Conservation (phyloP, 2,113 vertebrate genomes). For the Serinus canaria region DNA sequence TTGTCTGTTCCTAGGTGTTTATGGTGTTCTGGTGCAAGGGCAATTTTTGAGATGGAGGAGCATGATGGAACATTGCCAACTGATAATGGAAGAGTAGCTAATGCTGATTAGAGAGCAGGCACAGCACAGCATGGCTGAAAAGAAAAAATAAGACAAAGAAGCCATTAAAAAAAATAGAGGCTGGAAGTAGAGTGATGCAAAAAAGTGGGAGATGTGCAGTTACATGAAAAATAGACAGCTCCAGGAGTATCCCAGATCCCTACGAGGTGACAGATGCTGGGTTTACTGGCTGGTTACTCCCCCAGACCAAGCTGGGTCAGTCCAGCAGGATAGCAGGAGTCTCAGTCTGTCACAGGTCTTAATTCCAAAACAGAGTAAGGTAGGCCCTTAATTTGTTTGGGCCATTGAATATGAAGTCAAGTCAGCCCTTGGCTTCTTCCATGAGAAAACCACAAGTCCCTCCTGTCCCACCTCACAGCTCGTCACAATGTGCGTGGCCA, state of each 20-base stretch:
- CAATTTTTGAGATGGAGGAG: background rate
- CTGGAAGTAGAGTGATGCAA: background rate
- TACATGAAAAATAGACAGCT: background rate
- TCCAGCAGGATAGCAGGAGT: background rate
- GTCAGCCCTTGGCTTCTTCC: background rate
- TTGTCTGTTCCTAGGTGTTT: background rate
- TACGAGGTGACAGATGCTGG: rapidly evolving
- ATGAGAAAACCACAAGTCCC: background rate
- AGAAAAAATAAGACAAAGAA: background rate
- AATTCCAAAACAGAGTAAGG: background rate
- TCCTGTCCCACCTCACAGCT: background rate
- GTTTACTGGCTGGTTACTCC: background rate
- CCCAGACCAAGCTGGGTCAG: background rate
- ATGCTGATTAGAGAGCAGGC: background rate
- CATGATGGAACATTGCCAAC: background rate
- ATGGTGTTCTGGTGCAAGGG: background rate
- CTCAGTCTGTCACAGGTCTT: background rate
- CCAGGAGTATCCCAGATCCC: background rate
- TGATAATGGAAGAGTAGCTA: conserved; percentile 20
- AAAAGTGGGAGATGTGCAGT: background rate
- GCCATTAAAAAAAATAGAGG: background rate
- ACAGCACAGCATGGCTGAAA: background rate
- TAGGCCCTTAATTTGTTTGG: background rate
- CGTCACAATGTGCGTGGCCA: background rate
- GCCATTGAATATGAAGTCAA: background rate